Percentiles rank a stretch among this genome's conserved stretches.
Conservation (phyloP, 2,113 vertebrate genomes). For the Triplophysa rosa region DNA sequence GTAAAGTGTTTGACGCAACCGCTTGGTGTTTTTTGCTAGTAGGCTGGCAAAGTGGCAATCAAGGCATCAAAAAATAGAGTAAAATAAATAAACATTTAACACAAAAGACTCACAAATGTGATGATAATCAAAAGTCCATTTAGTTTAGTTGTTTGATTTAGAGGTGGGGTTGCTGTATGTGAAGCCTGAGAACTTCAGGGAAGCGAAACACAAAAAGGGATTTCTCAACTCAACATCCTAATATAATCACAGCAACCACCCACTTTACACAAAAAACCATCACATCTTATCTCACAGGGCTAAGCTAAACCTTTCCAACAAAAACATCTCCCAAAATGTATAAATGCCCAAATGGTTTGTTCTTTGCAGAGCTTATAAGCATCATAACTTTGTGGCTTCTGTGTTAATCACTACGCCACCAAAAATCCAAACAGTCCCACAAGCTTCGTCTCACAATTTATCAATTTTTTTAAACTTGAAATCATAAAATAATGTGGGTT, state of each 20-base stretch:
- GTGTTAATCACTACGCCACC: too few relatives aligned
- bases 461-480: too few relatives aligned
- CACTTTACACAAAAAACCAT: neutral
- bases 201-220: neutral
- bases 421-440: too few relatives aligned
- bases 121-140: slow-evolving; percentile 7
- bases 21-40: neutral
- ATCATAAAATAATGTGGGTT: too few relatives aligned
- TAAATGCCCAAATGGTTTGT: neutral
- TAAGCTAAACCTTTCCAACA: slow-evolving; percentile 4
- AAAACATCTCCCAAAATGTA: slow-evolving; percentile 8
- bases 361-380: too few relatives aligned
- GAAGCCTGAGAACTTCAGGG: slow-evolving; percentile 15
- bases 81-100: neutral
- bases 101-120: slow-evolving; percentile 20
- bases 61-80: neutral
- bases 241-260: slow-evolving; percentile 31
- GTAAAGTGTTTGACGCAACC: slow-evolving; percentile 23
- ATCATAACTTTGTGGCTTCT: too few relatives aligned
- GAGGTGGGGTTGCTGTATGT: slow-evolving; percentile 16
- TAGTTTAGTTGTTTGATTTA: slow-evolving; percentile 4
- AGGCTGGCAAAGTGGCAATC: neutral
- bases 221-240: neutral
- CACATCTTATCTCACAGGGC: slow-evolving; percentile 25
- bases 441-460: too few relatives aligned